phyloP scores from a whole-genome alignment of 2,888 invertebrate species.

The Rutpela maculata region DNA sequence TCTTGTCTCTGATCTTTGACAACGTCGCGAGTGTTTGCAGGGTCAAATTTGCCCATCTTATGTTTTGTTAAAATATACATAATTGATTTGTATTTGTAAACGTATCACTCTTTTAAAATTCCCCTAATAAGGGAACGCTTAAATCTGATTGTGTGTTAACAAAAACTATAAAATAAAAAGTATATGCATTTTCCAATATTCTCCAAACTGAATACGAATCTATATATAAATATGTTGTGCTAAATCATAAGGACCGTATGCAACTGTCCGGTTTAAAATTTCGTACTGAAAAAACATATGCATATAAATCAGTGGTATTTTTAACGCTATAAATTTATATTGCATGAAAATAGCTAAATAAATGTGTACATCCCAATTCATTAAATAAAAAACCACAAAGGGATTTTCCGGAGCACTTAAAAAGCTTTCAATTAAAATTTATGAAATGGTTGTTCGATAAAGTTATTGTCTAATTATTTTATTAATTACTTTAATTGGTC shows the following conservation, averaged over 20 bases:
- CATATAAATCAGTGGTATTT: neutral
- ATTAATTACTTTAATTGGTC: conserved; percentile 23
- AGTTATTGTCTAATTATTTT: conserved; percentile 30
- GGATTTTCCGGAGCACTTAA: conserved; percentile 1
- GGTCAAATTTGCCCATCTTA: too few relatives aligned
- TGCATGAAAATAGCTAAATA: conserved; percentile 9
- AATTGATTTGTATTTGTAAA: too few relatives aligned
- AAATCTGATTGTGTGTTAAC: too few relatives aligned
- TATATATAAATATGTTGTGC: neutral
- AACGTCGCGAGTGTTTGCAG: too few relatives aligned
- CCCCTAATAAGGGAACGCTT: too few relatives aligned
- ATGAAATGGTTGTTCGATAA: conserved; percentile 2
- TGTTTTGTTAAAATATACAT: too few relatives aligned
- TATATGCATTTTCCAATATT: neutral
- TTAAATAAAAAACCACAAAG: conserved; percentile 12
- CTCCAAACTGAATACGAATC: neutral
- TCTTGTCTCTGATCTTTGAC: too few relatives aligned
- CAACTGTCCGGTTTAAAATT: neutral
- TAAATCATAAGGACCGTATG: neutral
- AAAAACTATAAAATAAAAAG: neutral
- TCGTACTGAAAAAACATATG: neutral
- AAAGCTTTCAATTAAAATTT: conserved; percentile 26
- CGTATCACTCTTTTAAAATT: too few relatives aligned
- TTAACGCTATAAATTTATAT: conserved; percentile 2
- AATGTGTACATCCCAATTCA: neutral